Evolutionary conservation across 2,888 invertebrate species (phyloP).

Genomic region (Polyommatus iphigenia): DNA sequence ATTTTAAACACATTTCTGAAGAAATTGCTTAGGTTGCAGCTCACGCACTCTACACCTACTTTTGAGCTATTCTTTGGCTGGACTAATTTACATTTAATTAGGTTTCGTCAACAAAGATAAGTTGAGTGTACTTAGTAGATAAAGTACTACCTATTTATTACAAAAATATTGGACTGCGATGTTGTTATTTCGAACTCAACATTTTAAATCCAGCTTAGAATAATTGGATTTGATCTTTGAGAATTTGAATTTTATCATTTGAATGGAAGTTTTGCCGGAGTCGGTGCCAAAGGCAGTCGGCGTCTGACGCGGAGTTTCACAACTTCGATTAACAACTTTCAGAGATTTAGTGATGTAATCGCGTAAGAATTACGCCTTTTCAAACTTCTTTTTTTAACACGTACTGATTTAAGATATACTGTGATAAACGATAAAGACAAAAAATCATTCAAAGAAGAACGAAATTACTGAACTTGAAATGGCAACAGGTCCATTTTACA

Average conservation of each 20-base stretch:
- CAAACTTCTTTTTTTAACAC: constrained; percentile 53
- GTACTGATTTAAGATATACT: constrained; percentile 24
- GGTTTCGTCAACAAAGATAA: no score
- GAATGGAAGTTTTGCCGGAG: constrained; percentile 65
- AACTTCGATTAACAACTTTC: constrained; percentile 76
- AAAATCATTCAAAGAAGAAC: background rate
- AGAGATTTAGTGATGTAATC: constrained; percentile 74
- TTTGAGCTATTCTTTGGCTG: no score
- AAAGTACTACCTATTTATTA: background rate
- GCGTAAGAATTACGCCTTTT: no score
- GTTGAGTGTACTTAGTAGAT: no score
- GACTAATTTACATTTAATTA: no score
- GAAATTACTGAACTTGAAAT: no score
- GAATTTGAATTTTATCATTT: constrained; percentile 74
- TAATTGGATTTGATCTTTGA: constrained; percentile 69
- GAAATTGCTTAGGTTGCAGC: no score
- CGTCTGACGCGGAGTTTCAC: constrained; percentile 67
- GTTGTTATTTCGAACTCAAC: background rate
- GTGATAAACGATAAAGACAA: background rate
- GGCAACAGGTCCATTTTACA: no score
- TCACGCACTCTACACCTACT: no score
- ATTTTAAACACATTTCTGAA: no score
- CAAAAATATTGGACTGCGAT: background rate
- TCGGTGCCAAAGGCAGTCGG: constrained; percentile 73
- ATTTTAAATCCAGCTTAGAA: constrained; percentile 53